These are phyloP conservation scores for Drosophila nigromelanica DNA, from an alignment of 1,140 invertebrate species.

Conservation along the genomic window DNA sequence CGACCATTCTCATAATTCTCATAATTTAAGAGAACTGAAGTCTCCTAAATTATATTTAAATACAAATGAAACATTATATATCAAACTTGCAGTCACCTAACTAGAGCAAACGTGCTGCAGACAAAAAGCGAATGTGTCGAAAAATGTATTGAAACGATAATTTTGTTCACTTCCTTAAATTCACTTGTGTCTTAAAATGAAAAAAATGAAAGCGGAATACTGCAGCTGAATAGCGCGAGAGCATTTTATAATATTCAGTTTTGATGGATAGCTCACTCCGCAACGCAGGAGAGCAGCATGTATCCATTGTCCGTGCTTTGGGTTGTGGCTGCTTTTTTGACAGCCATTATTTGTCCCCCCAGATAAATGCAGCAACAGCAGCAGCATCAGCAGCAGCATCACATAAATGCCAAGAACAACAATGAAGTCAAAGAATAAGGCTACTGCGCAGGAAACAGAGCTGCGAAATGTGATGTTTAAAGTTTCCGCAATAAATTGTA, in stretches of 20 bases:
- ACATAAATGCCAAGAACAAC: background rate
- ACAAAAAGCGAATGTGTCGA: too few relatives aligned
- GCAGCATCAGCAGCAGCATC: slow-evolving; percentile 1
- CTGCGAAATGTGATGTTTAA: slow-evolving; percentile 3
- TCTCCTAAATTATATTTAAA: background rate
- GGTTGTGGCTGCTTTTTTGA: slow-evolving; percentile 24
- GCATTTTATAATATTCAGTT: slow-evolving; percentile 28
- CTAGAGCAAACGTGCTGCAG: background rate
- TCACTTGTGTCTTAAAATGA: background rate
- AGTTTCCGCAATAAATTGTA: slow-evolving; percentile 6
- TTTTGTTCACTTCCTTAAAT: too few relatives aligned
- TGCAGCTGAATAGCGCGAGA: slow-evolving; percentile 1
- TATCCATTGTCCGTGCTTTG: slow-evolving; percentile 26
- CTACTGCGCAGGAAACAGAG: background rate
- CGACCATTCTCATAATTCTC: too few relatives aligned
- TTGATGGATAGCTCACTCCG: slow-evolving; percentile 31
- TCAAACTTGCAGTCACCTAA: background rate
- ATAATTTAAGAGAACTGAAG: too few relatives aligned
- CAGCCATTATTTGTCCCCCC: slow-evolving; percentile 42
- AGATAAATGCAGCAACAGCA: slow-evolving; percentile 34
- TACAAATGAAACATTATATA: background rate
- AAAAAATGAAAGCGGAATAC: background rate
- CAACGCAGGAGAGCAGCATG: background rate
- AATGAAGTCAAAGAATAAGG: background rate
- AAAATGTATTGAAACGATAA: too few relatives aligned